A percentile compares a stretch with the other conserved stretches of the same genome.
phyloP scores from a whole-genome alignment of 2,797 vertebrate species.

The Pyrocephalus nanus region DNA sequence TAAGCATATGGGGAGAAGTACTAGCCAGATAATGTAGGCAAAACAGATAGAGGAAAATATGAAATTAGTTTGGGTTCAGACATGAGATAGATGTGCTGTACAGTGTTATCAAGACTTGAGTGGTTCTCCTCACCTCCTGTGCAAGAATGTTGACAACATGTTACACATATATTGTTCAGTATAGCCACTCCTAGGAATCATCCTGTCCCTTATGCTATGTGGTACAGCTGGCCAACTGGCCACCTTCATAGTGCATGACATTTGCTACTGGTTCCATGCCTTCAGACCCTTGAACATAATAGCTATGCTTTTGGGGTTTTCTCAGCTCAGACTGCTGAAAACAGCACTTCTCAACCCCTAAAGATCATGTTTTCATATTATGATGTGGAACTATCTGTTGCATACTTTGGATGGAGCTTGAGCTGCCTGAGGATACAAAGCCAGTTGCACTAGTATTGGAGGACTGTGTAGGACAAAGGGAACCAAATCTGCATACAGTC shows the following conservation, averaged over 20 bases:
- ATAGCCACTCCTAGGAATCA: rapidly evolving
- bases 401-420: not conserved
- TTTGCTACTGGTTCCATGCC: not conserved
- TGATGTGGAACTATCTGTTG: not conserved
- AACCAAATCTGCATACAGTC: not conserved
- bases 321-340: not conserved
- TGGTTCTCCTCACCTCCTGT: not conserved
- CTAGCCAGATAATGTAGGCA: not conserved
- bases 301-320: not conserved
- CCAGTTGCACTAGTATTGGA: not conserved
- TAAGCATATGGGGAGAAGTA: not conserved
- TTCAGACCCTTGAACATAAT: not conserved
- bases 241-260: not conserved
- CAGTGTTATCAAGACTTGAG: not conserved
- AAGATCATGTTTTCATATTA: not conserved
- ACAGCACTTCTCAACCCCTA: not conserved
- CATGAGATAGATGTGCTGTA: not conserved
- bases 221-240: not conserved
- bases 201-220: not conserved
- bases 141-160: not conserved
- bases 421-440: not conserved
- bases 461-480: not conserved
- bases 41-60: not conserved
- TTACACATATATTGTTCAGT: not conserved
- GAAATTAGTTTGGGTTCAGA: not conserved